These are phyloP conservation scores for Poliocrania exsul DNA, from an alignment of 2,797 vertebrate genomes.

Conservation along the genomic window DNA sequence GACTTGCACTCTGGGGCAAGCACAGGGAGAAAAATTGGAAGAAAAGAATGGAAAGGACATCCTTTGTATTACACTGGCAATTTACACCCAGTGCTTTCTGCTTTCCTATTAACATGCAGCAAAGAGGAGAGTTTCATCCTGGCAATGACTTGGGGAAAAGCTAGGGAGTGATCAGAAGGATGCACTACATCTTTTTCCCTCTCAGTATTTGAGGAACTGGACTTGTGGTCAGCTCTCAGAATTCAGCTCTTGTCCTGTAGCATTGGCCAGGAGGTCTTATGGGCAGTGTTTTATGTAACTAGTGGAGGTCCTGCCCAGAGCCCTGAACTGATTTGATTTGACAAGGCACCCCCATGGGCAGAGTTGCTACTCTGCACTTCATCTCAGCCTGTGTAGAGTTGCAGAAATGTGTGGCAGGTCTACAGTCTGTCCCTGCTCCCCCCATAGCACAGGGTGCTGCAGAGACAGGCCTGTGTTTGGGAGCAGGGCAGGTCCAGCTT, in stretches of 20 bases:
- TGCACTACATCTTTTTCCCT: accelerated
- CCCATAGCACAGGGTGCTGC: neutral
- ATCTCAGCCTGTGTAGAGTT: neutral
- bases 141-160: neutral
- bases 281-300: neutral
- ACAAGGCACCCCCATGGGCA: neutral
- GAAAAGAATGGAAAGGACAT: neutral
- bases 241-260: neutral
- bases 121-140: neutral
- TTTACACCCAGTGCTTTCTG: neutral
- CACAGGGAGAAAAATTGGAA: neutral
- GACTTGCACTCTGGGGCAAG: neutral
- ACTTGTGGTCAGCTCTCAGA: neutral
- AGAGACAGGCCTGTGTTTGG: neutral
- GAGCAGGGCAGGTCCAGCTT: neutral
- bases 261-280: neutral
- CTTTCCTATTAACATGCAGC: neutral
- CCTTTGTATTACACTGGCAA: neutral
- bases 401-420: neutral
- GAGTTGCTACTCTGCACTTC: neutral
- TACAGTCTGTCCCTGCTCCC: neutral
- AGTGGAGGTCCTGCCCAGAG: neutral
- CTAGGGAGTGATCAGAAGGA: accelerated
- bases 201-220: neutral
- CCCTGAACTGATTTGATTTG: neutral